phyloP scores from a whole-genome alignment of 2,888 invertebrate species.

The Griposia aprilina region DNA sequence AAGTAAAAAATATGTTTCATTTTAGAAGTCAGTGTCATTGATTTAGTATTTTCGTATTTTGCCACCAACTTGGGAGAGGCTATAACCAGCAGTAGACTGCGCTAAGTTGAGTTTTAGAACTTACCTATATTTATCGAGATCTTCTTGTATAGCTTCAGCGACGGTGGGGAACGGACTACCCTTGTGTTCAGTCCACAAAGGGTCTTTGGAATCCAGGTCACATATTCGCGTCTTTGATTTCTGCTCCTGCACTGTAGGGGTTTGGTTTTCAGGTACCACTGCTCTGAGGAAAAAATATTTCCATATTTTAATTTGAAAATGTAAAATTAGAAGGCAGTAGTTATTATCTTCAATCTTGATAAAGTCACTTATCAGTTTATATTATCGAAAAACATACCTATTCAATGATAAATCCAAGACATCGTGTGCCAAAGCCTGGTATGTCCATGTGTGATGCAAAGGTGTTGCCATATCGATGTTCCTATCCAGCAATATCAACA shows the following conservation, averaged over 20 bases:
- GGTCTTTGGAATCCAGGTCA: constrained; percentile 97
- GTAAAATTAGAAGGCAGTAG: no score
- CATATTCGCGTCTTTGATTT: constrained; percentile 96
- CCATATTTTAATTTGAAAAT: constrained; percentile 35
- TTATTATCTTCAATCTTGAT: not conserved
- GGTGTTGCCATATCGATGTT: constrained; percentile 99
- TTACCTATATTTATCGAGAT: constrained; percentile 97
- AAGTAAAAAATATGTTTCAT: no score
- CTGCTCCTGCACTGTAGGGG: constrained; percentile 90
- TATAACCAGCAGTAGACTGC: not conserved
- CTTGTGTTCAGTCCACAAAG: constrained; percentile 98
- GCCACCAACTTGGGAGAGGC: not conserved
- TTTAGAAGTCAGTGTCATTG: not conserved
- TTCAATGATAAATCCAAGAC: constrained; percentile 97
- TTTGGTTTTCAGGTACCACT: constrained; percentile 82
- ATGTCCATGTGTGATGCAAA: constrained; percentile 99
- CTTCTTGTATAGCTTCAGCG: constrained; percentile 99
- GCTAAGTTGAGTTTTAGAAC: not conserved
- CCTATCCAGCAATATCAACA: constrained; percentile 97
- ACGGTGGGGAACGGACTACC: constrained; percentile 98
- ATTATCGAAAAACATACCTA: constrained; percentile 83
- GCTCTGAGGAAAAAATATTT: constrained; percentile 75
- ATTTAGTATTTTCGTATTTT: not conserved
- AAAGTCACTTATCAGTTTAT: constrained; percentile 1
- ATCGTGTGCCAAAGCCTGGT: constrained; percentile 99